Evolutionary conservation across 2,113 vertebrate species (phyloP).

Genomic region (Callionymus lyra): DNA sequence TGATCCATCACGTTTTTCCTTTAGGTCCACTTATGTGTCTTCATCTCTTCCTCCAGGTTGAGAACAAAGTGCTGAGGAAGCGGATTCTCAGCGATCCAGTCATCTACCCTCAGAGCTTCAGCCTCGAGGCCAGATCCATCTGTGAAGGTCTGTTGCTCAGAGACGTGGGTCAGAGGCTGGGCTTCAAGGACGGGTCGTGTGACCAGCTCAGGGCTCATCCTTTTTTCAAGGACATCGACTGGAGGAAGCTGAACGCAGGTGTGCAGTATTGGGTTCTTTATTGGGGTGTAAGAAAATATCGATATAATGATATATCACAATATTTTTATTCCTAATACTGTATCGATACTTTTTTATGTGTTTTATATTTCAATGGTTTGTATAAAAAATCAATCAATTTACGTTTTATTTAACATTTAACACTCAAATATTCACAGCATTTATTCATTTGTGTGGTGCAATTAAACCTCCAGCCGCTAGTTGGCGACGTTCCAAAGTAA

Average conservation of each 20-base stretch:
- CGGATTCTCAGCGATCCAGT: slow-evolving; percentile 67
- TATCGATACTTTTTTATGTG: no score
- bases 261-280: neutral
- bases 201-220: slow-evolving; percentile 60
- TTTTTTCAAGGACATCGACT: slow-evolving; percentile 71
- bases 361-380: no score
- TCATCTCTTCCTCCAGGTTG: slow-evolving; percentile 49
- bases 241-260: slow-evolving; percentile 77
- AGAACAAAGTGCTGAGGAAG: slow-evolving; percentile 74
- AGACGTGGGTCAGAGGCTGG: slow-evolving; percentile 70
- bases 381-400: no score
- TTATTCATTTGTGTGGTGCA: no score
- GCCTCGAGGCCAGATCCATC: slow-evolving; percentile 60
- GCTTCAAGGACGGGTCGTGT: slow-evolving; percentile 67
- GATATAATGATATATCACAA: no score
- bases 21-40: no score
- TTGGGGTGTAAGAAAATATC: neutral
- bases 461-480: no score
- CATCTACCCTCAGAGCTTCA: slow-evolving; percentile 68
- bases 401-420: no score
- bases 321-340: no score
- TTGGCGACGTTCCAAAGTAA: no score
- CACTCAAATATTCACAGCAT: no score
- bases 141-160: slow-evolving; percentile 72
- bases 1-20: no score